Evolutionary conservation across 1,140 invertebrate species (phyloP).

Genomic region (Dreissena polymorpha): DNA sequence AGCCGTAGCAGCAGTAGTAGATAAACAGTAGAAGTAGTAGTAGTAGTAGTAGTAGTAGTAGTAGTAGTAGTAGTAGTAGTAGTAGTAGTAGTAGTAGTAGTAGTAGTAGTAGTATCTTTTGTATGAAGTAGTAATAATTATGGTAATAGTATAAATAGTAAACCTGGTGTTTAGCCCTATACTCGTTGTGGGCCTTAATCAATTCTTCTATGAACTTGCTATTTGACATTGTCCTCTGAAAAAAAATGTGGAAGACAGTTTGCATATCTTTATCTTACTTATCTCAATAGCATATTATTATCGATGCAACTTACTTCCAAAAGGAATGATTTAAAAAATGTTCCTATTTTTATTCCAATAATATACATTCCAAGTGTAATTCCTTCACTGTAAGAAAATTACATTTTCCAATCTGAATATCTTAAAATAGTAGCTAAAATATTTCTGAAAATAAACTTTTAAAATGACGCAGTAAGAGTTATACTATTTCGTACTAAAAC

Average conservation of each 20-base stretch:
- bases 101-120: not conserved
- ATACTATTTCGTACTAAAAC: too few relatives aligned
- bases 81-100: conserved; percentile 25
- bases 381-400: too few relatives aligned
- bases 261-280: too few relatives aligned
- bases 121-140: not conserved
- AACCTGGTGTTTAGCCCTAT: conserved; percentile 87
- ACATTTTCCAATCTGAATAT: too few relatives aligned
- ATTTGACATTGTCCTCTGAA: conserved; percentile 53
- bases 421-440: too few relatives aligned
- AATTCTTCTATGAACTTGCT: conserved; percentile 72
- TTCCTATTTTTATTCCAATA: too few relatives aligned
- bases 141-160: not conserved
- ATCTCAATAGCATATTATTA: too few relatives aligned
- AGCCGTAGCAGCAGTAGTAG: not conserved
- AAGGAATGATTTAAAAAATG: too few relatives aligned
- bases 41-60: not conserved
- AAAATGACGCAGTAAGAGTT: too few relatives aligned
- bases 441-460: too few relatives aligned
- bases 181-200: conserved; percentile 87
- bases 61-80: conserved; percentile 16
- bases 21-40: not conserved
- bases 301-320: too few relatives aligned
- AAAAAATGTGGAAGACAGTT: not conserved
- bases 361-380: too few relatives aligned